phyloP scores from a whole-genome alignment of 1,140 invertebrate genomes.

The Caenorhabditis briggsae region DNA sequence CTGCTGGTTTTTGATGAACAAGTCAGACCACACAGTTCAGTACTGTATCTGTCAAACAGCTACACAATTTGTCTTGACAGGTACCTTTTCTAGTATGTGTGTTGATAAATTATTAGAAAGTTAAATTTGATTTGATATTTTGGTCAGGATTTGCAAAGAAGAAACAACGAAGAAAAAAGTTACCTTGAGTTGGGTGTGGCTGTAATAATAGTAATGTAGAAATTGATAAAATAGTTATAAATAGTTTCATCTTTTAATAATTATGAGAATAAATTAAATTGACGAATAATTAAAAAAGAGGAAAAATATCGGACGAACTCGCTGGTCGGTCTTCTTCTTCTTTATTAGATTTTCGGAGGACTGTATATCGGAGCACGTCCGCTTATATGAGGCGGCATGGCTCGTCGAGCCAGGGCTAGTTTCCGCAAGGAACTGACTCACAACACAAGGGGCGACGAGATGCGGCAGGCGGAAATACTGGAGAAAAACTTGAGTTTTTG shows the following conservation, averaged over 20 bases:
- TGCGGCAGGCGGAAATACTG: constrained; percentile 6
- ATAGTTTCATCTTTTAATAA: constrained; percentile 23
- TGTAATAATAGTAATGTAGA: constrained; percentile 1
- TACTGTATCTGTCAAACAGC: constrained; percentile 9
- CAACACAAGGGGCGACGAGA: not conserved
- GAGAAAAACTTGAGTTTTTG: not conserved
- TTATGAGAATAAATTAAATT: constrained; percentile 47
- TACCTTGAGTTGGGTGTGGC: constrained; percentile 40
- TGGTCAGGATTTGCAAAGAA: not conserved
- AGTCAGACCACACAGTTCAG: constrained; percentile 1
- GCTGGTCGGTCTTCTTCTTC: not conserved
- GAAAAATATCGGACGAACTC: constrained; percentile 29
- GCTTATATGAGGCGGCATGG: constrained; percentile 51
- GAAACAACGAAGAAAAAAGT: not conserved
- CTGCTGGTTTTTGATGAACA: constrained; percentile 19
- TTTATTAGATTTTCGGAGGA: constrained; percentile 43
- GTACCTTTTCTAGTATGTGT: not conserved
- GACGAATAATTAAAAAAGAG: constrained; percentile 25
- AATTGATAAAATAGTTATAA: constrained; percentile 32
- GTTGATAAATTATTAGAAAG: constrained; percentile 1
- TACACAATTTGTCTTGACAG: not conserved
- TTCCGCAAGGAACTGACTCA: constrained; percentile 25
- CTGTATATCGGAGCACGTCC: constrained; percentile 53
- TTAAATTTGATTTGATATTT: not conserved
- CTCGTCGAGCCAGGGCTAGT: constrained; percentile 13